Evolutionary conservation across 2,113 vertebrate genomes (phyloP).

Genomic region (Notothenia rossii): DNA sequence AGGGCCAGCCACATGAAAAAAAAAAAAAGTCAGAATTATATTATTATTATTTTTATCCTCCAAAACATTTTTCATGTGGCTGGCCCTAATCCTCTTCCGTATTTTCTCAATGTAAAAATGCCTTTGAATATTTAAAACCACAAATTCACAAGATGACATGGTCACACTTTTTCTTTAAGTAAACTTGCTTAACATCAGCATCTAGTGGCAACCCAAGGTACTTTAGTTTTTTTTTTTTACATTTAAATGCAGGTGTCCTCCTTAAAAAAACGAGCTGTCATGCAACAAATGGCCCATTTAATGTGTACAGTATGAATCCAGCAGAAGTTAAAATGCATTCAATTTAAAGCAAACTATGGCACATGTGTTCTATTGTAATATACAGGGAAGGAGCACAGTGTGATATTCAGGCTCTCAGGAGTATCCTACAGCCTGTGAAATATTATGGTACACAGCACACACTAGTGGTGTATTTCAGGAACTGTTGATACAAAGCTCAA

Average conservation of each 20-base stretch:
- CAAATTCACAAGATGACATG: not conserved
- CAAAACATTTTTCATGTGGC: too few species aligned
- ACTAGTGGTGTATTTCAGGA: constrained; percentile 39
- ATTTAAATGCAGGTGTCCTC: not conserved
- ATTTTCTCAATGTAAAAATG: not conserved
- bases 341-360: not conserved
- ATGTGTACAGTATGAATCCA: not conserved
- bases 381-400: not conserved
- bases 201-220: not conserved
- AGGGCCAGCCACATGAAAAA: too few species aligned
- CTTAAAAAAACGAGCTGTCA: too few species aligned
- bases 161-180: not conserved
- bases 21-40: too few species aligned
- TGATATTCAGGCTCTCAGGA: not conserved
- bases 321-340: not conserved
- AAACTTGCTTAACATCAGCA: not conserved
- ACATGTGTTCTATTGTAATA: too few species aligned
- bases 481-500: constrained; percentile 10
- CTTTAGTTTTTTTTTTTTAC: not conserved
- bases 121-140: too few species aligned
- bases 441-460: constrained; percentile 36
- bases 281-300: not conserved
- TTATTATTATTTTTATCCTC: too few species aligned
- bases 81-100: too few species aligned
- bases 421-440: not conserved